Conservation (phyloP, 2,113 vertebrate genomes). For the Dipodomys ordii region DNA sequence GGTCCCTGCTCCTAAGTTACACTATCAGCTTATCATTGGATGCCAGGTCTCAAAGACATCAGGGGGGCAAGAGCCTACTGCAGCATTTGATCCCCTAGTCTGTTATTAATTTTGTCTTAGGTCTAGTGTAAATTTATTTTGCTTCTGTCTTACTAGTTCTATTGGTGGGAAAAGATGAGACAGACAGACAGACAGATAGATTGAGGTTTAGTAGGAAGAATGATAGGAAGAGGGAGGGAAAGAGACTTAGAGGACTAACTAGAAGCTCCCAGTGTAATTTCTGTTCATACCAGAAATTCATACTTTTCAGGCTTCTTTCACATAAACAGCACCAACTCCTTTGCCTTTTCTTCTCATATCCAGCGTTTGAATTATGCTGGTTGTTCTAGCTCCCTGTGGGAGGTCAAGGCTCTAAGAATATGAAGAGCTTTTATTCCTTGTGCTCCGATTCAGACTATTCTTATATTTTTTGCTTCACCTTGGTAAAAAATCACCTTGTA, state of each 20-base stretch:
- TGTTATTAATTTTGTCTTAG: slow-evolving; percentile 37
- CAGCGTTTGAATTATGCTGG: slow-evolving; percentile 1
- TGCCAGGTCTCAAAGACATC: neutral
- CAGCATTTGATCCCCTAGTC: neutral
- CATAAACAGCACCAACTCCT: neutral
- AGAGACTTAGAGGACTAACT: neutral
- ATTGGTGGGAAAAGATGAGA: neutral
- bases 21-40: neutral
- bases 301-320: slow-evolving; percentile 34
- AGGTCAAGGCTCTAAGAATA: neutral
- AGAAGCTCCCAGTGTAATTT: slow-evolving; percentile 2
- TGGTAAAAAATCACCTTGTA: neutral
- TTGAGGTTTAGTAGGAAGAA: neutral
- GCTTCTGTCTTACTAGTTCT: neutral
- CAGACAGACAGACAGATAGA: neutral
- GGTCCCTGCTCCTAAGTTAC: neutral
- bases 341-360: slow-evolving; percentile 43
- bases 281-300: neutral
- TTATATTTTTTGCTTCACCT: slow-evolving; percentile 26
- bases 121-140: neutral
- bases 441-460: neutral
- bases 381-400: neutral
- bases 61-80: neutral
- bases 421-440: slow-evolving; percentile 5
- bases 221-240: neutral